Evolutionary conservation across 2,888 invertebrate genomes (phyloP).

Genomic region (Catocala nupta): DNA sequence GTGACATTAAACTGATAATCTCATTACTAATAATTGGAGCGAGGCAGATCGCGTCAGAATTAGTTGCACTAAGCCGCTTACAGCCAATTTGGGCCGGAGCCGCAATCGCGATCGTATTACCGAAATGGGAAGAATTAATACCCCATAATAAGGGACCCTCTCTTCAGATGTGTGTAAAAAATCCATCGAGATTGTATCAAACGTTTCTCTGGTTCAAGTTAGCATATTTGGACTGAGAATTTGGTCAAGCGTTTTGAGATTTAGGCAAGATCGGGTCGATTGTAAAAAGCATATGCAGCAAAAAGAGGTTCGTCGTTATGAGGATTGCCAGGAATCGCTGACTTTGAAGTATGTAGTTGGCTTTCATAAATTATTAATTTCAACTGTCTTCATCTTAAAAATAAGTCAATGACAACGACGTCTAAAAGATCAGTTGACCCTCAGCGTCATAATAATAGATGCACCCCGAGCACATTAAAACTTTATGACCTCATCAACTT

Average conservation of each 20-base stretch:
- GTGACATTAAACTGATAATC: conserved; percentile 59
- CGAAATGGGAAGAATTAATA: conserved; percentile 47
- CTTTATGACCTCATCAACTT: conserved; percentile 9
- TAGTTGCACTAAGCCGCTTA: conserved; percentile 62
- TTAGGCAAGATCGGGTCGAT: neutral
- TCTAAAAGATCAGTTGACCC: too few species aligned
- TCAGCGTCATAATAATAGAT: neutral
- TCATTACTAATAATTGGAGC: conserved; percentile 57
- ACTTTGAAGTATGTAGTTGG: too few species aligned
- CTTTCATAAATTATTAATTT: too few species aligned
- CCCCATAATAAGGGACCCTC: conserved; percentile 23
- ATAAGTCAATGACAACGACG: too few species aligned
- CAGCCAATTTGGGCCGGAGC: conserved; percentile 53
- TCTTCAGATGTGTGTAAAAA: conserved; percentile 11
- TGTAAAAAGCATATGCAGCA: neutral
- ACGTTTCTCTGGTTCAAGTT: conserved; percentile 7
- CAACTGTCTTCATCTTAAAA: too few species aligned
- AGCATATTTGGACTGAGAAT: conserved; percentile 29
- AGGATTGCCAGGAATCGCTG: neutral
- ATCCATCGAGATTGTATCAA: conserved; percentile 24
- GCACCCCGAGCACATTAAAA: conserved; percentile 6
- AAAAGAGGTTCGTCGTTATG: neutral
- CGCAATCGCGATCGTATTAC: conserved; percentile 51
- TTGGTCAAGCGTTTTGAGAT: conserved; percentile 1
- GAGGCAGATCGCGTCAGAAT: conserved; percentile 48